Evolutionary conservation across 2,888 invertebrate species (phyloP).

Genomic region (Stenchaetothrips biformis): DNA sequence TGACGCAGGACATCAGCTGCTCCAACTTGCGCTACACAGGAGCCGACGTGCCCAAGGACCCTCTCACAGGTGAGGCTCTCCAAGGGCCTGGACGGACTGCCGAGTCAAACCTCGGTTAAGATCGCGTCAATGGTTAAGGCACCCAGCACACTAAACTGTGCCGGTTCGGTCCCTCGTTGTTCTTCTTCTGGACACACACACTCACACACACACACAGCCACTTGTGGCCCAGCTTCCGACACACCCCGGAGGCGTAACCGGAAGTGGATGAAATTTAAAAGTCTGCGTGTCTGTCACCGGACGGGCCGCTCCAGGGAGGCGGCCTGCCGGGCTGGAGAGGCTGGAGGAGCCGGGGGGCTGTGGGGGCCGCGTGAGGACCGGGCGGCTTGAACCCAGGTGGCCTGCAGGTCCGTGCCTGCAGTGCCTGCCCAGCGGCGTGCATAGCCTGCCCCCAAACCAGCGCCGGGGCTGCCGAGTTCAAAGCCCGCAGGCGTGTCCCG

Average conservation of each 20-base stretch:
- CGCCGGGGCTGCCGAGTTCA: too few relatives aligned
- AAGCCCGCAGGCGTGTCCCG: too few relatives aligned
- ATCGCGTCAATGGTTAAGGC: neutral
- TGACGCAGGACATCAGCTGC: slow-evolving; percentile 29
- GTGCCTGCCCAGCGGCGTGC: neutral
- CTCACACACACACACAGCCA: too few relatives aligned
- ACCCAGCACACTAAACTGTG: too few relatives aligned
- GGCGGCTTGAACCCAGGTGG: neutral
- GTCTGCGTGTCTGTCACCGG: neutral
- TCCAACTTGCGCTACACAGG: slow-evolving; percentile 31
- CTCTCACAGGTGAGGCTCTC: slow-evolving; percentile 30
- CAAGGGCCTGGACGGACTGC: too few relatives aligned
- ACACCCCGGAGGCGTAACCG: too few relatives aligned
- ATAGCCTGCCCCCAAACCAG: too few relatives aligned
- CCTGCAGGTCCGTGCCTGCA: neutral
- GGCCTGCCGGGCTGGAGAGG: neutral
- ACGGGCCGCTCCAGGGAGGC: neutral
- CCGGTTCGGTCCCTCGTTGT: too few relatives aligned
- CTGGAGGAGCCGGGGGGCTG: neutral
- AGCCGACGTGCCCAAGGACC: slow-evolving; percentile 31
- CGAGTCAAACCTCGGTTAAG: neutral
- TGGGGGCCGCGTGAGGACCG: neutral
- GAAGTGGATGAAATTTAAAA: too few relatives aligned
- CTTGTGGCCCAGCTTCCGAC: too few relatives aligned
- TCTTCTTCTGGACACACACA: too few relatives aligned